A percentile compares a stretch with the other conserved stretches of the same genome.
phyloP scores from a whole-genome alignment of 2,888 invertebrate genomes.

The Agelastica alni region DNA sequence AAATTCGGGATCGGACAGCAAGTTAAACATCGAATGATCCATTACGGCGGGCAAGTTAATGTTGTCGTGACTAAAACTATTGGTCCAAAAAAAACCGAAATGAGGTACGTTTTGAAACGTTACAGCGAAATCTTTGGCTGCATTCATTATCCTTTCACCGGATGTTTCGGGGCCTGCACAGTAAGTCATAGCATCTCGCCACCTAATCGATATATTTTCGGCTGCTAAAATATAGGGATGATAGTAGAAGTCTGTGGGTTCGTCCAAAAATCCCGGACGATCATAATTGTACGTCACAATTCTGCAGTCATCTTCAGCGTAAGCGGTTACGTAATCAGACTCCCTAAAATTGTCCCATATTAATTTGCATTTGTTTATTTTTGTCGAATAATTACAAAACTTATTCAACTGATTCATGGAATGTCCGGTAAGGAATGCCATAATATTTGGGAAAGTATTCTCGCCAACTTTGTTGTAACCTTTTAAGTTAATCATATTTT shows the following conservation, averaged over 20 bases:
- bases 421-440: slow-evolving; percentile 78
- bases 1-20: slow-evolving; percentile 66
- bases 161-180: slow-evolving; percentile 66
- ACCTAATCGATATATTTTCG: slow-evolving; percentile 61
- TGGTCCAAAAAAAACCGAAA: not conserved
- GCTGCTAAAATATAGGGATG: slow-evolving; percentile 73
- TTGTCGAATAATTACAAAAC: slow-evolving; percentile 58
- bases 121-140: not conserved
- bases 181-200: slow-evolving; percentile 59
- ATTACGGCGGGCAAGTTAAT: slow-evolving; percentile 71
- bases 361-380: slow-evolving; percentile 72
- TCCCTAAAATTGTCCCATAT: slow-evolving; percentile 78
- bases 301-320: slow-evolving; percentile 74
- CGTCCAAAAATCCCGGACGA: slow-evolving; percentile 71
- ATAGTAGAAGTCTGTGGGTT: slow-evolving; percentile 82
- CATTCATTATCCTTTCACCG: not conserved
- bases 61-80: slow-evolving; percentile 50
- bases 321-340: slow-evolving; percentile 76
- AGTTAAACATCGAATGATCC: slow-evolving; percentile 74
- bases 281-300: slow-evolving; percentile 78
- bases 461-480: slow-evolving; percentile 73
- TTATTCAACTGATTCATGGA: slow-evolving; percentile 53
- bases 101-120: not conserved
- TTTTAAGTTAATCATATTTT: slow-evolving; percentile 53
- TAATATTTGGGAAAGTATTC: slow-evolving; percentile 88